Evolutionary conservation across 1,140 invertebrate genomes (phyloP).

Genomic region (Orchestia grillus): DNA sequence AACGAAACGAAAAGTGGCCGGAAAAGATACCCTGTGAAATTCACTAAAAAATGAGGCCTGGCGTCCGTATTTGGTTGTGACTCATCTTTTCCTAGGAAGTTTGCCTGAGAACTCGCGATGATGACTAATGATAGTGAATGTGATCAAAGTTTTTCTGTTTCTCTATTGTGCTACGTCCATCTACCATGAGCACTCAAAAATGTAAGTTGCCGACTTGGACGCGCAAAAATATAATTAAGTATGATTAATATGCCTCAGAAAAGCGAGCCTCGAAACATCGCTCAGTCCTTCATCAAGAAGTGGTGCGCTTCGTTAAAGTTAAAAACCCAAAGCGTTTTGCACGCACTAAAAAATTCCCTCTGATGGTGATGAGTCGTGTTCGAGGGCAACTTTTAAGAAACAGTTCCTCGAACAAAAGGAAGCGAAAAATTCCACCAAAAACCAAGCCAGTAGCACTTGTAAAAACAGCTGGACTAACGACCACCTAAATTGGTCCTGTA

Average conservation of each 20-base stretch:
- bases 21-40: not conserved
- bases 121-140: not conserved
- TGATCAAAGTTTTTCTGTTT: too few relatives aligned
- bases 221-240: not conserved
- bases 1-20: not conserved
- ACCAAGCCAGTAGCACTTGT: slow-evolving; percentile 38
- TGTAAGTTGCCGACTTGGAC: not conserved
- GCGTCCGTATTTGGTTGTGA: not conserved
- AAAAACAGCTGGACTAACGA: slow-evolving; percentile 43
- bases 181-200: not conserved
- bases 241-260: not conserved
- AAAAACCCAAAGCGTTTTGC: slow-evolving; percentile 44
- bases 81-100: not conserved
- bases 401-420: slow-evolving; percentile 32
- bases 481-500: slow-evolving; percentile 36
- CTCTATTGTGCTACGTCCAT: too few relatives aligned
- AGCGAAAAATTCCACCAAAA: slow-evolving; percentile 9
- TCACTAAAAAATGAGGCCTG: not conserved
- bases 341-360: slow-evolving; percentile 46
- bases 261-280: not conserved
- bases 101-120: not conserved
- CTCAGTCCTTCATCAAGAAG: slow-evolving; percentile 10
- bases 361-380: slow-evolving; percentile 55
- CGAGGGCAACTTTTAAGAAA: slow-evolving; percentile 47
- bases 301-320: slow-evolving; percentile 2